Evolutionary conservation across 2,113 vertebrate genomes (phyloP), one percentile per base, ranked within the genome.

Genomic region (Plecturocebus donacophilus): DNA sequence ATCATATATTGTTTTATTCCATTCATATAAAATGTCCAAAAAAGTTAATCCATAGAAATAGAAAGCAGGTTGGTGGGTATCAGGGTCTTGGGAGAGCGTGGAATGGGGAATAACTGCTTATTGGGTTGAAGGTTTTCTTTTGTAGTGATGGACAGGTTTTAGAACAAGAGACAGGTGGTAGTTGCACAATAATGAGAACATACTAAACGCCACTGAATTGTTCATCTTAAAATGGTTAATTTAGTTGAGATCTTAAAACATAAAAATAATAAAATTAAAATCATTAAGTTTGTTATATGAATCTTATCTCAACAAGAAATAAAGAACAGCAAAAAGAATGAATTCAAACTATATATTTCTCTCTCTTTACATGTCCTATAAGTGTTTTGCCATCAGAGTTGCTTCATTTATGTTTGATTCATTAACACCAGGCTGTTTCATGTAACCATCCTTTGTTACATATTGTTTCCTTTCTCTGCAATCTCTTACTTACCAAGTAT

Each of bases 1-100:
- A 0, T 79, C 58, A 77, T 1, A 82, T 30, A 47, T 52, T 61
- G 20, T 47, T 23, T 35, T n/a, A 56, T 68, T 75, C 58, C 35
- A 47, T 73, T 94, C 47, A 66, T 68, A 49, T 56, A 35, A 54
- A 68, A 87, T 82, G 10, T 17, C 47, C 47, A 82, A 19, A 86
- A 21, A 93, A 9, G n/a, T 47, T 64, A 91, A 71, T 77, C 40
- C 8, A 25, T 71, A 83, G 58, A 70, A 90, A 77, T 8, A 4
- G 66, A 90, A 95, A 97, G 35, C 3, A 86, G 1, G 70, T 45
- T 76, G 35, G 19, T 77, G 27, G 14, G 58, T 82, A 20, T 6
- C 10, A 77, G 9, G 25, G 16, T 19, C 0, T 52, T 5, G 2
- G 3, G 1, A 82, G 25, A 40, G 1, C 1, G 2, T 2, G 2